Conservation (phyloP, 2,113 vertebrate species). For the Nothocercus julius region DNA sequence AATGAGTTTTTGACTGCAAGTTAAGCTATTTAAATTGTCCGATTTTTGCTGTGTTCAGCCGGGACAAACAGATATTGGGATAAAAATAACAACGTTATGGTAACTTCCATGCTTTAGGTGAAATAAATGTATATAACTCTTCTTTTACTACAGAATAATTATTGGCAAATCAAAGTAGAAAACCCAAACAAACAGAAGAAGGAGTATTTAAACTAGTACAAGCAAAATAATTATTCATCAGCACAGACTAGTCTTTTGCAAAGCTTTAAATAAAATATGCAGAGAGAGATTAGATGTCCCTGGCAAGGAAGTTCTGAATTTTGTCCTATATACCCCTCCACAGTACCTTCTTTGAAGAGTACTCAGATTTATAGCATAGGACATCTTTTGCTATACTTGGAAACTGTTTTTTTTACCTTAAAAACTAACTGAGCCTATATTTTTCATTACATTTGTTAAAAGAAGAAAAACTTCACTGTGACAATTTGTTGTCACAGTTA, state of each 20-base stretch:
- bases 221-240: constrained; percentile 47
- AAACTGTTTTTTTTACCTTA: constrained; percentile 14
- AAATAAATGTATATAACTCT: not conserved
- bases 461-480: not conserved
- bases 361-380: not conserved
- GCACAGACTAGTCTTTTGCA: constrained; percentile 2
- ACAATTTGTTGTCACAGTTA: not conserved
- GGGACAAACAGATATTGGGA: not conserved
- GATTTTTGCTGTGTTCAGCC: not conserved
- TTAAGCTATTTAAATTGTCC: not conserved
- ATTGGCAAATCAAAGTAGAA: not conserved
- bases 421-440: not conserved
- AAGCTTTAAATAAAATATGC: constrained; percentile 46
- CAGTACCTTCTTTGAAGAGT: constrained; percentile 9
- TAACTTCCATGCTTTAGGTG: not conserved
- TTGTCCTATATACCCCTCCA: not conserved
- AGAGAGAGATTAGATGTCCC: constrained; percentile 35
- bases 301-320: constrained; percentile 30
- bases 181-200: not conserved
- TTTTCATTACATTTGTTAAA: not conserved
- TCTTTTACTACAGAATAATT: not conserved
- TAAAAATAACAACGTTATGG: not conserved
- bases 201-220: constrained; percentile 11
- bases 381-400: constrained; percentile 5
- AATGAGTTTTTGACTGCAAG: constrained; percentile 20